Evolutionary conservation across 2,113 vertebrate genomes (phyloP).

Genomic region (Heterotis niloticus): DNA sequence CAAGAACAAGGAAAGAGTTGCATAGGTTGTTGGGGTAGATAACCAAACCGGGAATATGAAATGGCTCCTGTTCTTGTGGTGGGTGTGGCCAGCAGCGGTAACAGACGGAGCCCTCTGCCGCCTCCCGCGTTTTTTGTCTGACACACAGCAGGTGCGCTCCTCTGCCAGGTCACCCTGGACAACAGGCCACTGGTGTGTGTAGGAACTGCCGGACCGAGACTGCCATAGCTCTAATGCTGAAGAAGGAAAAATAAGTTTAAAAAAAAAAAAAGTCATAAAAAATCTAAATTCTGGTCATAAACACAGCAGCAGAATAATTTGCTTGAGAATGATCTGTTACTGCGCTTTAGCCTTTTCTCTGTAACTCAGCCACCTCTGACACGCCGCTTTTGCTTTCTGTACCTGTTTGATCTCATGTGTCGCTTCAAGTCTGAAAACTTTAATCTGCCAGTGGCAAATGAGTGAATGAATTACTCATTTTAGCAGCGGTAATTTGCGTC

Average conservation of each 20-base stretch:
- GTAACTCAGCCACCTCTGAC: no score
- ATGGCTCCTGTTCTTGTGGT: constrained; percentile 29
- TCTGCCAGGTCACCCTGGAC: no score
- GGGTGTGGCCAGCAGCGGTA: constrained; percentile 43
- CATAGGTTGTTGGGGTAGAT: background rate
- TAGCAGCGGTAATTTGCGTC: background rate
- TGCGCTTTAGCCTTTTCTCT: no score
- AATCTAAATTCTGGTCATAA: no score
- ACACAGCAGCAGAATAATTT: no score
- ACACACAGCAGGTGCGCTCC: constrained; percentile 37
- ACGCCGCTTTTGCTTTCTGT: no score
- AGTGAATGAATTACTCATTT: background rate
- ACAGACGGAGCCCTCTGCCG: constrained; percentile 58
- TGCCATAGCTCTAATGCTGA: no score
- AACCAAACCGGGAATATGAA: background rate
- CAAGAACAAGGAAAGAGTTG: background rate
- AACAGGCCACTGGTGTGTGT: no score
- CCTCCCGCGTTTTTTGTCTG: constrained; percentile 35
- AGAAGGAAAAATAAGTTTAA: no score
- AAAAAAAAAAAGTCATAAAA: no score
- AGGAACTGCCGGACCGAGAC: no score
- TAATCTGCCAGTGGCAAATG: background rate
- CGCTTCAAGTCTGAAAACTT: constrained; percentile 28
- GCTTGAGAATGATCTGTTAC: no score
- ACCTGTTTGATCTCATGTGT: background rate